Evolutionary conservation across 2,797 vertebrate genomes (phyloP).

Genomic region (Rallus crepitans): DNA sequence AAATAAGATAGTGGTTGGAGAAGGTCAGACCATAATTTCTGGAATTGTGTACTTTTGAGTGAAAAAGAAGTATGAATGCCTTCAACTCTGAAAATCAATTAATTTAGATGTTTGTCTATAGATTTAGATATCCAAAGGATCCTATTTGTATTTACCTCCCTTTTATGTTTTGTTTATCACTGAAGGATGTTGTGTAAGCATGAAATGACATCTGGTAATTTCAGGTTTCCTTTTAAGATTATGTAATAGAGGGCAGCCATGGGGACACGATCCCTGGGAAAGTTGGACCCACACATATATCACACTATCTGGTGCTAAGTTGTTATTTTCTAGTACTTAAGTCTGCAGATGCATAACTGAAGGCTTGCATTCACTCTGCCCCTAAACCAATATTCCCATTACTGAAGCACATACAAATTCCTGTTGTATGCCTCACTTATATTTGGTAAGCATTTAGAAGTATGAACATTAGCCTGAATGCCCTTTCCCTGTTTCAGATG

Average conservation of each 20-base stretch:
- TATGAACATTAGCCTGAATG: background rate
- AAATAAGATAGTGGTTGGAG: background rate
- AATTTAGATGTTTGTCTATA: background rate
- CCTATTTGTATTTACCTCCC: background rate
- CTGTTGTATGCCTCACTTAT: background rate
- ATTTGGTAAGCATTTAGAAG: background rate
- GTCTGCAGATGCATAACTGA: background rate
- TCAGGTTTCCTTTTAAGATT: background rate
- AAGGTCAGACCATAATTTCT: background rate
- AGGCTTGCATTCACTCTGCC: background rate
- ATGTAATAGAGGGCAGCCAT: background rate
- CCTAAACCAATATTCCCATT: background rate
- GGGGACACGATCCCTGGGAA: background rate
- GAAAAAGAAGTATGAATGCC: background rate
- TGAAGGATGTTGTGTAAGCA: background rate
- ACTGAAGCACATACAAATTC: background rate
- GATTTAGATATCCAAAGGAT: background rate
- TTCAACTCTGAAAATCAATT: background rate
- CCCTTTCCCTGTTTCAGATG: slow-evolving; percentile 68
- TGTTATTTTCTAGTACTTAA: background rate
- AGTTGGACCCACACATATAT: background rate
- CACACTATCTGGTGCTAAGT: background rate
- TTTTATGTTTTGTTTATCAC: background rate
- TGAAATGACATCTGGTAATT: background rate
- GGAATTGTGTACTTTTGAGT: background rate